Percentiles rank a stretch among this genome's conserved stretches.
phyloP scores from a whole-genome alignment of 2,113 vertebrate species.

The Oriolus oriolus region DNA sequence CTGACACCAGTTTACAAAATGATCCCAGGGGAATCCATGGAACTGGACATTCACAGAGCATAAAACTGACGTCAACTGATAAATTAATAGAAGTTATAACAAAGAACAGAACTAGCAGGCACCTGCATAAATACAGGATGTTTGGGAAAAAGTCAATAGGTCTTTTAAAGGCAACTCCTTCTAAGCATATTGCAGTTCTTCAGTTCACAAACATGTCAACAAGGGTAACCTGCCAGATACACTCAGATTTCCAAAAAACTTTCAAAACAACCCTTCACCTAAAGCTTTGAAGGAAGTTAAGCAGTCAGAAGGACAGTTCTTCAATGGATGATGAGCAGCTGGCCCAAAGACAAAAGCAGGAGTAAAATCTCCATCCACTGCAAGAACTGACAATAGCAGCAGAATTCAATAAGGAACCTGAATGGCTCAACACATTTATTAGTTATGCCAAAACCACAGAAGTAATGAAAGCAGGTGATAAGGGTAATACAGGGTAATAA shows the following conservation, averaged over 20 bases:
- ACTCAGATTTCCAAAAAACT: not conserved
- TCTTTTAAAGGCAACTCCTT: not conserved
- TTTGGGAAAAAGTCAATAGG: not conserved
- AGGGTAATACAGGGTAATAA: not conserved
- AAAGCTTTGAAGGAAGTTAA: not conserved
- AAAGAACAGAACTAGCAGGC: not conserved
- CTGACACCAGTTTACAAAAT: not conserved
- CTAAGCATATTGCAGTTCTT: not conserved
- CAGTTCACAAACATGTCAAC: not conserved
- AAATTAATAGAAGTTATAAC: not conserved
- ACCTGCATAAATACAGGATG: slow-evolving; percentile 2
- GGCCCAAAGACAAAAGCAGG: not conserved
- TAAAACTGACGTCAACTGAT: not conserved
- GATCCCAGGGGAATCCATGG: not conserved
- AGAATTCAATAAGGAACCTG: not conserved
- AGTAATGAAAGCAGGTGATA: not conserved
- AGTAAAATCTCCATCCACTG: not conserved
- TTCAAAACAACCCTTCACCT: not conserved
- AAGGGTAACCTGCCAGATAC: not conserved
- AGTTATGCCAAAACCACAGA: not conserved
- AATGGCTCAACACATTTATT: not conserved
- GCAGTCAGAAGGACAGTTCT: not conserved
- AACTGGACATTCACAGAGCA: not conserved
- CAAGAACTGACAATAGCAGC: not conserved
- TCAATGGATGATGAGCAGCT: not conserved